Base-by-base conservation (phyloP, 2,888 invertebrate species). In the Thymelicus acteon region DNA sequence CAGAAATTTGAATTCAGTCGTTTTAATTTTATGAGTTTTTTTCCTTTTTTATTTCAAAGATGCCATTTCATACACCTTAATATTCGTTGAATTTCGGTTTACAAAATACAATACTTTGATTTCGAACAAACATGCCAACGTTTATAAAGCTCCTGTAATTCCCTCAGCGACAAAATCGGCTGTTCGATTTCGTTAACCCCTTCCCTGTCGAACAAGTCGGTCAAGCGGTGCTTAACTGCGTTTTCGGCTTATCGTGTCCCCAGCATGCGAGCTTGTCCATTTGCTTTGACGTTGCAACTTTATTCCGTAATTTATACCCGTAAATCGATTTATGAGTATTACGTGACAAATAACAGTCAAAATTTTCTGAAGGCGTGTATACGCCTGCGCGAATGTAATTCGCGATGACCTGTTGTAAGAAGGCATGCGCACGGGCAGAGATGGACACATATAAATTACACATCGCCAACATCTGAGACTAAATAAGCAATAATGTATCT, bases 221-320 rank as follows among this genome's bases (percentile, higher is more conserved):
- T 57, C 57, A 57, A 57, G 57, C 57, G 57, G 31, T 57, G 57
- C 37, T 57, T 57, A 57, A 57, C 57, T 31, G 57, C 31, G 57
- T 57, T 57, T 57, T 57, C 57, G 57, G 57, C 31, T 57, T 57
- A 57, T 57, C 31, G 57, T 57, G 57, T 57, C 10, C 57, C 31
- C 4, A 19, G 57, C 57, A 57, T 57, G 57, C 13, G 57, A 57
- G 57, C 31, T 13, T 57, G 57, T 57, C 57, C 57, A 57, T 57
- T 57, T 57, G 31, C 57, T 37, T 57, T 37, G 57, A 57, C 57
- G 31, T 57, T 57, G 31, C 57, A 57, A 57, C 13, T 13, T 57
- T 37, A 31, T 31, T 31, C 31, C 31, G 31, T 57, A 31, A 57
- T 57, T 57, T 57, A 57, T 57, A 57, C 37, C 24, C 54, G 24